Evolutionary conservation across 2,888 invertebrate species (phyloP), one percentile per base, ranked within the genome.

Genomic region (Himalopsyche japonica): DNA sequence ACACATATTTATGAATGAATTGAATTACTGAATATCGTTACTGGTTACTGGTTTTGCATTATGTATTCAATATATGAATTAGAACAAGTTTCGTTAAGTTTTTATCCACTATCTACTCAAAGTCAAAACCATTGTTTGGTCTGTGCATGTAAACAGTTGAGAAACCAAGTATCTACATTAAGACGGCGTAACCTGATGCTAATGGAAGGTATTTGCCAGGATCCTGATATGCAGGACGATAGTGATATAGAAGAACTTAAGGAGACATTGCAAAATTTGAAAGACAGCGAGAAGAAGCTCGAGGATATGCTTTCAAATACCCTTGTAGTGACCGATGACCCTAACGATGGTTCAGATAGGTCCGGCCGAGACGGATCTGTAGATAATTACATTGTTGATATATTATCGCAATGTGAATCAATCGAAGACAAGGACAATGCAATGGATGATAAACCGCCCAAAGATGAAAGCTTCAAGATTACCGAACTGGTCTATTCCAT

Each of bases 241-340:
- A 89, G 89, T 79, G 93, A 93, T 87, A 89, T 90, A 87, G 94
- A 94, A 88, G 94, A 94, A 89, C 91, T 95, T 88, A 91, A 93
- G 88, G 93, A 92, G 90, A 95, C 95, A 93, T 92, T 95, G 88
- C 93, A 93, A 90, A 94, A 95, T 90, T 91, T 95, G 87, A 93
- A 93, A 90, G 95, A 95, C 89, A 95, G 95, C 89, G 95, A 95
- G 91, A 92, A 89, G 83, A 95, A 95, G 90, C 91, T 95, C 87
- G 92, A 93, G 88, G 91, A 90, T 88, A 92, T 95, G 85, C 90
- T 95, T 88, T 89, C 90, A 86, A 90, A 30, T 7, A 48, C 81
- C 32, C 80, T 84, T 15, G 47, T 76, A 10, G 27, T 32, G 37
- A 81, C 77, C 43, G 70, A 81, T 15, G 47, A 57, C 20, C 7